Evolutionary conservation across 2,797 vertebrate genomes (phyloP).

Genomic region (Cephalopachus bancanus): DNA sequence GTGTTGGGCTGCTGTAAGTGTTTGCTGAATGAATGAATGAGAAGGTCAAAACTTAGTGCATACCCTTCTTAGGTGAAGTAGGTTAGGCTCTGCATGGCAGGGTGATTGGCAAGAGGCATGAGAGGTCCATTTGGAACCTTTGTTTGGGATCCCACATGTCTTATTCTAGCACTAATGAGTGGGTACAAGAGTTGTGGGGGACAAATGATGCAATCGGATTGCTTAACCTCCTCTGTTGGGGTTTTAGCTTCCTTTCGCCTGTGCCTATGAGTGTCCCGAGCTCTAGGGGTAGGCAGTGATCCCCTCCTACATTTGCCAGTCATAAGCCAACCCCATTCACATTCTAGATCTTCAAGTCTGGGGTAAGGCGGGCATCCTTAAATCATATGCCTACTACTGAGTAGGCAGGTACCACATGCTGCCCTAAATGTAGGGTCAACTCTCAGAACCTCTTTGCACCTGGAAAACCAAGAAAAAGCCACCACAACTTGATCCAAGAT

Average conservation of each 20-base stretch:
- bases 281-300: neutral
- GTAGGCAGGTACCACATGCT: neutral
- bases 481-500: neutral
- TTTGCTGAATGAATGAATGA: neutral
- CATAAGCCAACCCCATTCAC: neutral
- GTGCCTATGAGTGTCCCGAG: neutral
- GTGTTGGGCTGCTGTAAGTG: rapidly evolving
- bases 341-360: neutral
- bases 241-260: neutral
- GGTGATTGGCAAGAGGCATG: neutral
- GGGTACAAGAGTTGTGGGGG: neutral
- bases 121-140: neutral
- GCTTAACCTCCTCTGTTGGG: neutral
- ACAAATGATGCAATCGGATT: neutral
- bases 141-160: constrained; percentile 1
- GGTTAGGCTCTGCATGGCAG: neutral
- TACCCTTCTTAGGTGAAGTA: neutral
- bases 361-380: neutral
- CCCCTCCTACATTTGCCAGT: neutral
- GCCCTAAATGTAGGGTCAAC: neutral
- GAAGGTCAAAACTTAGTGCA: neutral
- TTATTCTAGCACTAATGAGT: neutral
- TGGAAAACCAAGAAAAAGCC: neutral
- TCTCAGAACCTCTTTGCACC: neutral
- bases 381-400: neutral